phyloP scores from a whole-genome alignment of 2,113 vertebrate genomes.

The Nanorana parkeri region DNA sequence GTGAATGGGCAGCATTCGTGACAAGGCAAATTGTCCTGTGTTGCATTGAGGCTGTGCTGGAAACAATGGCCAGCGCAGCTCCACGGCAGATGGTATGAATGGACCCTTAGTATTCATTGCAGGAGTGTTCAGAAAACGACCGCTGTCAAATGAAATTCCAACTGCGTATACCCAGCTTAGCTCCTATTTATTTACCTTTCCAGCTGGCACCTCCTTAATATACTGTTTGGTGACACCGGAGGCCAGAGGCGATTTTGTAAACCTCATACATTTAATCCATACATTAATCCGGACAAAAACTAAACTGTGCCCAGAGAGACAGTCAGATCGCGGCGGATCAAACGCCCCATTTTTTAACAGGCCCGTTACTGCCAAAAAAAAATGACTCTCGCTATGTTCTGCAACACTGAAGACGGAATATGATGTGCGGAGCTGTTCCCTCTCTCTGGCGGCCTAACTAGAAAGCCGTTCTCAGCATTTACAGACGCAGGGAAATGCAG shows the following conservation, averaged over 20 bases:
- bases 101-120: too few relatives aligned
- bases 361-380: conserved; percentile 17
- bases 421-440: background rate
- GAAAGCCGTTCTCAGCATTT: background rate
- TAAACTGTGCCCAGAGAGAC: conserved; percentile 30
- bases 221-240: background rate
- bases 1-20: too few relatives aligned
- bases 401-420: background rate
- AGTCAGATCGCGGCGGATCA: conserved; percentile 6
- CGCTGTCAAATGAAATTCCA: too few relatives aligned
- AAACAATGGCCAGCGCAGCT: too few relatives aligned
- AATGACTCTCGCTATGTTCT: background rate
- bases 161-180: too few relatives aligned
- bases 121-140: too few relatives aligned
- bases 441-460: background rate
- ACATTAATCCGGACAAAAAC: conserved; percentile 49
- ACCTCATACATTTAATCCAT: conserved; percentile 47
- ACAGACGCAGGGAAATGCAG: background rate
- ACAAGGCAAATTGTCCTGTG: too few relatives aligned
- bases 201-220: background rate
- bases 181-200: conserved; percentile 22
- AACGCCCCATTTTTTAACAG: conserved; percentile 11
- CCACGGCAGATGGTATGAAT: too few relatives aligned
- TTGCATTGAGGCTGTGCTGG: too few relatives aligned
- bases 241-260: conserved; percentile 41